Base-by-base conservation (phyloP, 2,797 vertebrate species). In the Myotis pilosus region DNA sequence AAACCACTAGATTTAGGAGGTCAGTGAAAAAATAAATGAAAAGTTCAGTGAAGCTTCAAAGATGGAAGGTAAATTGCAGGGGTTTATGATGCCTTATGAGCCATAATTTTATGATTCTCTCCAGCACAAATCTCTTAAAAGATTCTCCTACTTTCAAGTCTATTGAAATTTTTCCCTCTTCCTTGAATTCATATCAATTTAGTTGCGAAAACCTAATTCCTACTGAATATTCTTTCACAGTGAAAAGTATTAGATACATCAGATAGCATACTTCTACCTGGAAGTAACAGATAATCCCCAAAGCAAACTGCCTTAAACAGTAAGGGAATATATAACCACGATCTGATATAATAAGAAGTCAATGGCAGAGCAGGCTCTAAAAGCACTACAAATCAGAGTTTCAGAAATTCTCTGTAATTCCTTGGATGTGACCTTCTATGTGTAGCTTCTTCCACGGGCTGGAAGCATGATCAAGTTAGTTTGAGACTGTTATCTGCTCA, bases 281-380 rank as follows among this genome's bases (percentile, higher is more conserved):
- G 51, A 89, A 90, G 28, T 66, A 95, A 92, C 38, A 84, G 16
- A 91, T 87, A 93, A 93, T 87, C 66, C 33, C 66, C 38, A 93
- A 87, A 41, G 41, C 57, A 68, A 89, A 86, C 4, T 66, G 53
- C 6, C 9, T 87, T 71, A 38, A 92, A 75, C 74, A 92, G 36
- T 41, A 79, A 78, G 1, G 41, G 74, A 47, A 88, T 74, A 25
- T 25, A 23, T 47, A 28, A 44, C 11, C 36, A 55, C 25, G 17
- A n/a, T 36, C 30, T 55, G 62, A 82, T 23, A 53, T 9, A 89
- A 89, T 19, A 89, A 57, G 23, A 86, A 78, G 16, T 51, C 22
- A 57, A 75, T 3, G 2, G 38, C 25, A 87, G 3, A 49, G 20
- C 7, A 64, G 25, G 30, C 10, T 47, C 19, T 38, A 75, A 38